Base-by-base conservation (phyloP, 2,888 invertebrate species). In the Caenorhabditis parvicauda region DNA sequence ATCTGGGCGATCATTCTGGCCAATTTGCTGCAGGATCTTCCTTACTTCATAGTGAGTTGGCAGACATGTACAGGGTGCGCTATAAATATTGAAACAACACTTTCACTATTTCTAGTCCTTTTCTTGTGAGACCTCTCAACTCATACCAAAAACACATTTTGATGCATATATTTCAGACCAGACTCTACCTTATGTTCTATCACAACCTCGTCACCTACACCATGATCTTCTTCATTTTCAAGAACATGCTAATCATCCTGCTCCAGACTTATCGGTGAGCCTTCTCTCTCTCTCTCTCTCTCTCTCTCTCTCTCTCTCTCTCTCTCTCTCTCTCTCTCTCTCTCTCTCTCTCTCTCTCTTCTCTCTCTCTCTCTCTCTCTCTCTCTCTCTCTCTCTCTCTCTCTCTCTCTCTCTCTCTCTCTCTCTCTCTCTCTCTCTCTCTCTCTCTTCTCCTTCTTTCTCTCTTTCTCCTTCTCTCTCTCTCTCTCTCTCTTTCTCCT, bases 181-280 rank as follows among this genome's bases (percentile, higher is more conserved):
- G 84, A 1, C 85, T 93, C 2, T 86, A 92, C 27, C 88, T 94
- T 42, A 92, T 94, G 59, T 87, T 89, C 9, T 89, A 91, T 76
- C 92, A 90, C 82, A 87, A 88, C 67, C 90, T 93, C 28, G 89
- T 92, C 68, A 92, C 90, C 76, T 92, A 94, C 79, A 92, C 92
- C 88, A 93, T 93, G 82, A 90, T 93, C 59, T 94, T 94, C 84
- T 94, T 94, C 84, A 92, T 92, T 0, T 92, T 91, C 83, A 90
- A 91, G 83, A 91, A 90, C 77, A 89, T 89, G 0, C 83, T 91
- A 82, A 92, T 94, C 9, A 92, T 93, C 59, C 83, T 91, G 0
- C 85, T 94, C 0, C 79, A 79, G 47, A 76, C 76, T 14, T 79
- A 80, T 55, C 57, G 67, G 63, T 66, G 9, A 44, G 37, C 57